Conservation (phyloP, 2,113 vertebrate species). For the Xenopus borealis region DNA sequence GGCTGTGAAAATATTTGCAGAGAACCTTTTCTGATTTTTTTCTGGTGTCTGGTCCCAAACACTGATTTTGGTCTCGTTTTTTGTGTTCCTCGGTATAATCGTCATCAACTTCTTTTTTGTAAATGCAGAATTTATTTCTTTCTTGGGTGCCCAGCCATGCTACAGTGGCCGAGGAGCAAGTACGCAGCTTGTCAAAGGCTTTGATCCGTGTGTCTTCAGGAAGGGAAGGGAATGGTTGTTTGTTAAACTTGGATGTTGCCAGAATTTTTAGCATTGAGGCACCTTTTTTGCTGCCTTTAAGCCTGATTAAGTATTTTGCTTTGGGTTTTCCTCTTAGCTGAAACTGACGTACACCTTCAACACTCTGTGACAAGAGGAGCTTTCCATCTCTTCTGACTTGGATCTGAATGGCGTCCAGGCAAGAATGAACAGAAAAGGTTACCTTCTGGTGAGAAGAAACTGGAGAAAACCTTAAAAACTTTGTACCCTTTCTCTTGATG, state of each 20-base stretch:
- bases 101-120: slow-evolving; percentile 84
- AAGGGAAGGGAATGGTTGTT: slow-evolving; percentile 88
- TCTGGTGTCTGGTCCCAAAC: slow-evolving; percentile 84
- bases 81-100: slow-evolving; percentile 82
- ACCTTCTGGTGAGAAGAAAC: slow-evolving; percentile 92
- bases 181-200: slow-evolving; percentile 93
- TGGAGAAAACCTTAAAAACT: slow-evolving; percentile 88
- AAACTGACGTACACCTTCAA: slow-evolving; percentile 88
- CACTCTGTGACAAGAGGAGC: slow-evolving; percentile 82
- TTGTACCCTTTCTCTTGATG: slow-evolving; percentile 85
- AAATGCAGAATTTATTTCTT: slow-evolving; percentile 95
- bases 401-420: slow-evolving; percentile 83
- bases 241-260: slow-evolving; percentile 82
- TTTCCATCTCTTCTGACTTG: slow-evolving; percentile 92
- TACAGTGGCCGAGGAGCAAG: slow-evolving; percentile 87
- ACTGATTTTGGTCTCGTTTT: slow-evolving; percentile 88
- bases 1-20: slow-evolving; percentile 97
- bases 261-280: slow-evolving; percentile 87
- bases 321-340: slow-evolving; percentile 90
- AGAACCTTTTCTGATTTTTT: slow-evolving; percentile 93
- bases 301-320: slow-evolving; percentile 87
- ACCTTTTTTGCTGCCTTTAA: slow-evolving; percentile 86
- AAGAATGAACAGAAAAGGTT: slow-evolving; percentile 84
- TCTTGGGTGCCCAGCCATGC: slow-evolving; percentile 96
- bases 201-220: slow-evolving; percentile 94